Percentiles rank a stretch among this genome's conserved stretches.
These are phyloP conservation scores for Aricia agestis DNA, from an alignment of 1,140 invertebrate genomes.

Conservation along the genomic window DNA sequence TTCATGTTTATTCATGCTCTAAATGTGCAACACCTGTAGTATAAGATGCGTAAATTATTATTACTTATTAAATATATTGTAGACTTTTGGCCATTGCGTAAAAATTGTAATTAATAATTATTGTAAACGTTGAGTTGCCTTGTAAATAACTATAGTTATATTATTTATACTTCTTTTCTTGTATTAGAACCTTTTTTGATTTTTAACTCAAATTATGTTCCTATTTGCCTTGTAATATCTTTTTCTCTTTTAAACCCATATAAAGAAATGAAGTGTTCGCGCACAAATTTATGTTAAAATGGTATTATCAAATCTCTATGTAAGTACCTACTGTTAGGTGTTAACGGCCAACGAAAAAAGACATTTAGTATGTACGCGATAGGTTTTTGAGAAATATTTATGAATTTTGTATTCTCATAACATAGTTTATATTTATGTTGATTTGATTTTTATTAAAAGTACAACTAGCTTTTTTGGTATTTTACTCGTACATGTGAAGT, in stretches of 20 bases:
- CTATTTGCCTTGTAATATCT: neutral
- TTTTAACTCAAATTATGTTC: neutral
- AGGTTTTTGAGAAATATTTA: neutral
- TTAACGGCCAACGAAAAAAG: neutral
- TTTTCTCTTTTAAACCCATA: neutral
- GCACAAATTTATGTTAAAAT: neutral
- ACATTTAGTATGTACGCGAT: neutral
- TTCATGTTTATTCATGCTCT: too few species aligned
- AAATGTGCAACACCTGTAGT: too few species aligned
- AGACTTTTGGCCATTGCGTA: neutral
- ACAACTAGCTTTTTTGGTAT: constrained; percentile 52
- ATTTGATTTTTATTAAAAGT: constrained; percentile 35
- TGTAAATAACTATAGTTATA: neutral
- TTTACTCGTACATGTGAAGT: constrained; percentile 31
- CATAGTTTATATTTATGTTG: constrained; percentile 16
- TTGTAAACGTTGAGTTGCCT: neutral
- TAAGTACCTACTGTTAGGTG: neutral
- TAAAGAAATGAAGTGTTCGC: neutral
- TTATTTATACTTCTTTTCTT: neutral
- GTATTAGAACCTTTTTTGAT: neutral
- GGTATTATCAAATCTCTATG: neutral
- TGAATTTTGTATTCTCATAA: constrained; percentile 4
- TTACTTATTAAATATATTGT: neutral
- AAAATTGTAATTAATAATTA: neutral
- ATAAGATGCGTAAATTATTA: too few species aligned